Conservation (phyloP, 2,888 invertebrate genomes). For the Diarsia brunnea region DNA sequence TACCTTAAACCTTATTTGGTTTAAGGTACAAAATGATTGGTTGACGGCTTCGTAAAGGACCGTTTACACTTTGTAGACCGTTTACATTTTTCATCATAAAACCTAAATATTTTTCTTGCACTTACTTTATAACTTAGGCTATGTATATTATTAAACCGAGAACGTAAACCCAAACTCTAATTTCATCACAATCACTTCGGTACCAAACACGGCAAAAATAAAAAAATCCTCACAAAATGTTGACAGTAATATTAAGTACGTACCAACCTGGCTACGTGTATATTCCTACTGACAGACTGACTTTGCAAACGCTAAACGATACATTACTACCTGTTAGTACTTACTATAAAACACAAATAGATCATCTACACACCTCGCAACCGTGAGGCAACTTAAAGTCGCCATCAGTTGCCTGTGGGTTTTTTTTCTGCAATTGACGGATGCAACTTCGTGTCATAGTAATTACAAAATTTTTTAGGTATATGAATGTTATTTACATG, state of each 20-base stretch:
- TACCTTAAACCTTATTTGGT: too few relatives aligned
- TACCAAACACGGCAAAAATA: neutral
- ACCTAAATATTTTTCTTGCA: neutral
- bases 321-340: conserved; percentile 8
- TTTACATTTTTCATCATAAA: neutral
- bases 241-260: neutral
- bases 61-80: too few relatives aligned
- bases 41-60: too few relatives aligned
- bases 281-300: conserved; percentile 2
- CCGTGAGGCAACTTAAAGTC: conserved; percentile 27
- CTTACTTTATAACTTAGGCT: neutral
- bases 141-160: neutral
- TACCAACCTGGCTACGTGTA: conserved; percentile 27
- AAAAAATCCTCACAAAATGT: neutral
- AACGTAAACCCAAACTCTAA: neutral
- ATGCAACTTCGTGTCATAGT: neutral
- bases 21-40: too few relatives aligned
- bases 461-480: neutral
- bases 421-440: neutral
- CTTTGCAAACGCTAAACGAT: conserved; percentile 7
- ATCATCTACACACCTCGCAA: neutral
- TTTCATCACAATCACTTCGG: neutral
- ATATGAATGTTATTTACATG: neutral
- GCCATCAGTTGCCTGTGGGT: neutral
- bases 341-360: conserved; percentile 16